Base-by-base conservation (phyloP, 2,113 vertebrate species). In the Hystrix cristata region DNA sequence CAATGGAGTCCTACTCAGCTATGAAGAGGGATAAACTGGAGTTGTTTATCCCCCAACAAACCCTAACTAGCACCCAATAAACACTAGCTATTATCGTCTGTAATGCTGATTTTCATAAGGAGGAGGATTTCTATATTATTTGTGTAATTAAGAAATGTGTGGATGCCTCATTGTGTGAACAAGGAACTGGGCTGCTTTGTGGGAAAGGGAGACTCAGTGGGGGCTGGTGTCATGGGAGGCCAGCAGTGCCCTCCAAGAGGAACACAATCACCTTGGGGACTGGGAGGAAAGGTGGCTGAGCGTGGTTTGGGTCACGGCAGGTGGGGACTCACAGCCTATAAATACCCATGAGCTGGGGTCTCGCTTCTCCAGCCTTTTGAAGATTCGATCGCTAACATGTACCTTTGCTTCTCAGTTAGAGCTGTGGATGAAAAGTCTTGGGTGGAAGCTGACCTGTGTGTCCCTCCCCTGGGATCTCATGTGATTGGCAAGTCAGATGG, bases 311-410 rank as follows among this genome's bases (percentile, higher is more conserved):
- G 43, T 90, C 76, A 59, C n/a, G 13, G 43, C 38, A 48, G 38
- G 16, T 14, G 67, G 48, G 96, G 94, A 97, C 90, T 96, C 94
- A 95, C 57, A 19, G 43, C 72, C 71, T 64, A 84, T 94, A 96
- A 96, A 85, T 64, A 97, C 9, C 79, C 48, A 34, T 29, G 79
- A 60, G 79, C 57, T 69, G 74, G 48, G 31, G 67, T n/a, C 31
- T 87, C 64, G 48, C 16, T 93, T 72, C 59, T 60, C 79, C 59
- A 59, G 38, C 38, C 60, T 69, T 46, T 31, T 51, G 51, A 53
- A 81, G n/a, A 72, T 55, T 57, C 60, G 65, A 0, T 18, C 53
- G 18, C 38, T 14, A 2, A 53, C 21, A 21, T 51, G 69, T 29
- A 16, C 59, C 14, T 67, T 7, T 31, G 59, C 19, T 21, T 0